Conservation (phyloP, 2,113 vertebrate species). For the Seriola quinqueradiata region DNA sequence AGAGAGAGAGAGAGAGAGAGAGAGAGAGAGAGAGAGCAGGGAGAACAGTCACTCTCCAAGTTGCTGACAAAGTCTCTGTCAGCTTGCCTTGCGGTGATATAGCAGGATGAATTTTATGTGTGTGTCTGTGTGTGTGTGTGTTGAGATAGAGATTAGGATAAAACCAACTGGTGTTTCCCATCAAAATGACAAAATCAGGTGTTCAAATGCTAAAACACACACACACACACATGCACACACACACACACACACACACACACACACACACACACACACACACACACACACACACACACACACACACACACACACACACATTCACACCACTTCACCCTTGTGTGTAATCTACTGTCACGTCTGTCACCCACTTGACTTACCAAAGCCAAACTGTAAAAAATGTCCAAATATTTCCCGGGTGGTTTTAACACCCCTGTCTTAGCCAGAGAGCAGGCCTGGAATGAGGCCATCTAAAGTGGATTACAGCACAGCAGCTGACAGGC, state of each 20-base stretch:
- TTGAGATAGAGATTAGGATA: conserved; percentile 18
- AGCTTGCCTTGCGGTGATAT: conserved; percentile 48
- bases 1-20: not conserved
- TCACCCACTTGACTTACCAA: not conserved
- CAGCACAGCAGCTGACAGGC: conserved; percentile 9
- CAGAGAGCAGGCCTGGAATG: conserved; percentile 32
- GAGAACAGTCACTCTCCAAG: conserved; percentile 46
- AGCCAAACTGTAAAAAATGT: conserved; percentile 23
- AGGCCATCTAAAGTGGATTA: conserved; percentile 59
- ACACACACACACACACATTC: not conserved
- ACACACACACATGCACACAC: too few relatives aligned
- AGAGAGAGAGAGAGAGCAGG: not conserved
- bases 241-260: too few relatives aligned
- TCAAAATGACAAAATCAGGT: conserved; percentile 34
- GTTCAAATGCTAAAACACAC: not conserved
- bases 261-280: too few relatives aligned
- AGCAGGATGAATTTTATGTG: conserved; percentile 37
- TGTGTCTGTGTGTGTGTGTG: conserved; percentile 19
- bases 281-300: not conserved
- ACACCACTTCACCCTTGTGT: not conserved
- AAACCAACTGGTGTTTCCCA: conserved; percentile 21
- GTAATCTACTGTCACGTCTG: conserved; percentile 28
- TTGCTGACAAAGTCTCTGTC: conserved; percentile 72
- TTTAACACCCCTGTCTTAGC: conserved; percentile 30
- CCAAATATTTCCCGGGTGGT: conserved; percentile 30